Conservation (phyloP, 2,797 vertebrate genomes). For the Cirrhinus mrigala region DNA sequence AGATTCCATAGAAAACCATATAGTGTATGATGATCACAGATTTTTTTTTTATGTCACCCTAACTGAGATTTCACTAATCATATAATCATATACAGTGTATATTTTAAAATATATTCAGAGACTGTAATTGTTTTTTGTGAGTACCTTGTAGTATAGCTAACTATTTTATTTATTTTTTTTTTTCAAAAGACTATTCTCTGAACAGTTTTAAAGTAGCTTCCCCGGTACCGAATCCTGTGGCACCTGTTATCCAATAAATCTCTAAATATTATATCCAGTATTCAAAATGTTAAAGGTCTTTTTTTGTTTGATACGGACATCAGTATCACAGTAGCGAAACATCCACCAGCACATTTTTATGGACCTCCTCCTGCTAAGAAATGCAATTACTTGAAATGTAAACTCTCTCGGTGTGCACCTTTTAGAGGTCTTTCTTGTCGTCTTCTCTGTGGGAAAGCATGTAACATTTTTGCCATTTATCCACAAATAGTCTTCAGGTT, state of each 20-base stretch:
- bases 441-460: constrained; percentile 18
- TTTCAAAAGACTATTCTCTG: too few relatives aligned
- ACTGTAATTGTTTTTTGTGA: neutral
- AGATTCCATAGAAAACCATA: too few relatives aligned
- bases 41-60: too few relatives aligned
- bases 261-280: neutral
- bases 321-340: neutral
- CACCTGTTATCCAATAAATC: neutral
- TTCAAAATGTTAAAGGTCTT: neutral
- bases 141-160: neutral
- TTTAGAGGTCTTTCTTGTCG: constrained; percentile 11
- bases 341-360: constrained; percentile 2
- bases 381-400: constrained; percentile 28
- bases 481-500: constrained; percentile 36
- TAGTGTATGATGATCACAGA: too few relatives aligned
- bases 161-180: too few relatives aligned
- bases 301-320: neutral
- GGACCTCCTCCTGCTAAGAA: constrained; percentile 11
- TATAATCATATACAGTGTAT: too few relatives aligned
- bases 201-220: neutral
- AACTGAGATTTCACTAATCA: too few relatives aligned
- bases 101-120: too few relatives aligned
- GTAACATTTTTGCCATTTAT: constrained; percentile 30
- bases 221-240: neutral
- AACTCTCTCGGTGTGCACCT: neutral